Percentiles rank a stretch among this genome's conserved stretches.
Conservation (phyloP, 2,888 invertebrate genomes). For the Troides aeacus region DNA sequence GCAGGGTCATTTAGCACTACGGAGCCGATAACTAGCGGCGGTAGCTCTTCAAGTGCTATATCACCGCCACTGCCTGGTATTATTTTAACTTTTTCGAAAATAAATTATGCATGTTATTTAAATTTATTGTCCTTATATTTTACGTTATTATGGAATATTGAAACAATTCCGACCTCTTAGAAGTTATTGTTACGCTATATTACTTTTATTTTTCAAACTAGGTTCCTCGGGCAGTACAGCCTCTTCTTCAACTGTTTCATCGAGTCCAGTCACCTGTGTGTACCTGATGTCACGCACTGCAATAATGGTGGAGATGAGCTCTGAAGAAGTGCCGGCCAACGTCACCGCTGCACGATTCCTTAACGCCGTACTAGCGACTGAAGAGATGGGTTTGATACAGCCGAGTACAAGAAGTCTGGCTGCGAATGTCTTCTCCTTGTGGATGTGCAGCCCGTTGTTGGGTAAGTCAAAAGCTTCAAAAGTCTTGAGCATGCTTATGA, state of each 20-base stretch:
- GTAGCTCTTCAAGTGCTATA: conserved; percentile 74
- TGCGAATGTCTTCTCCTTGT: conserved; percentile 93
- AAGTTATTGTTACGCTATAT: neutral
- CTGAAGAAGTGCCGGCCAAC: conserved; percentile 65
- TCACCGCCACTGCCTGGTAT: conserved; percentile 75
- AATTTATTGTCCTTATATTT: too few species aligned
- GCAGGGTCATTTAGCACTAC: conserved; percentile 75
- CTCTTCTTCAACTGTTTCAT: conserved; percentile 66
- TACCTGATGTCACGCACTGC: conserved; percentile 91
- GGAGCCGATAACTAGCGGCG: conserved; percentile 73
- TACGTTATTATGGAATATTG: too few species aligned
- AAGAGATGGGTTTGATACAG: conserved; percentile 88
- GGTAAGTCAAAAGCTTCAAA: conserved; percentile 68
- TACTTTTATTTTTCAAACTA: conserved; percentile 32
- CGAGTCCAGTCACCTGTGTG: conserved; percentile 83
- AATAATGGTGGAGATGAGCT: conserved; percentile 88
- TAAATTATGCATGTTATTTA: too few species aligned
- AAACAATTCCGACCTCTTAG: too few species aligned
- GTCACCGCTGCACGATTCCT: conserved; percentile 66
- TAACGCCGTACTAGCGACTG: conserved; percentile 66
- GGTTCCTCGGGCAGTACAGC: conserved; percentile 73
- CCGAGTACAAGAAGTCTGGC: conserved; percentile 86
- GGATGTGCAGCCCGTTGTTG: conserved; percentile 95
- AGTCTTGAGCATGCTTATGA: neutral
- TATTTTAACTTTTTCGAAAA: too few species aligned